Percentiles rank a stretch among this genome's conserved stretches.
Evolutionary conservation across 2,797 vertebrate genomes (phyloP).

Genomic region (Spinibarbus caldwelli): DNA sequence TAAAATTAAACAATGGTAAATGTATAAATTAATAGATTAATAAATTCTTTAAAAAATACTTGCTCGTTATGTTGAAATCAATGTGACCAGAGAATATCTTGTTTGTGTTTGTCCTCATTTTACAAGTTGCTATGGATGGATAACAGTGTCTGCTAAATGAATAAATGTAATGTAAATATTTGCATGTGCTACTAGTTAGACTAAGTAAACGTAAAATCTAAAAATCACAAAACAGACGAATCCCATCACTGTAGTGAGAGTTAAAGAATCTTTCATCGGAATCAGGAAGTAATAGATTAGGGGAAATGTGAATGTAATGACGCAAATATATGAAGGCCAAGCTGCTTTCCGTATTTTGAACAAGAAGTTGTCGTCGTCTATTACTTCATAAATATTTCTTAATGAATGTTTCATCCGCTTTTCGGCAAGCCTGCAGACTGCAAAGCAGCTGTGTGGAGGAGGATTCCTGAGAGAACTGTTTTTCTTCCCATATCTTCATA

Average conservation of each 20-base stretch:
- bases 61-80: neutral
- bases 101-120: neutral
- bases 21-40: neutral
- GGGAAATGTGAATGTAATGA: slow-evolving; percentile 24
- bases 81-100: neutral
- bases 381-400: slow-evolving; percentile 19
- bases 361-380: neutral
- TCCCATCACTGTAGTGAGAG: neutral
- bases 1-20: neutral
- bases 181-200: neutral
- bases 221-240: neutral
- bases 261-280: neutral
- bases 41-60: neutral
- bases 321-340: neutral
- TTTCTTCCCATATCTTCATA: slow-evolving; percentile 17
- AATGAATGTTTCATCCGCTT: slow-evolving; percentile 1
- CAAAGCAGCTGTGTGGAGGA: slow-evolving; percentile 22
- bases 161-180: too few relatives aligned
- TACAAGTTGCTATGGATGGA: neutral
- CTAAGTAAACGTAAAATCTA: neutral
- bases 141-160: neutral
- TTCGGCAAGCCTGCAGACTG: neutral
- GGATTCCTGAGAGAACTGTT: neutral
- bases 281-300: slow-evolving; percentile 2
- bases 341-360: neutral